These are phyloP conservation scores for Pherbina coryleti DNA, from an alignment of 2,888 invertebrate species.

Conservation along the genomic window DNA sequence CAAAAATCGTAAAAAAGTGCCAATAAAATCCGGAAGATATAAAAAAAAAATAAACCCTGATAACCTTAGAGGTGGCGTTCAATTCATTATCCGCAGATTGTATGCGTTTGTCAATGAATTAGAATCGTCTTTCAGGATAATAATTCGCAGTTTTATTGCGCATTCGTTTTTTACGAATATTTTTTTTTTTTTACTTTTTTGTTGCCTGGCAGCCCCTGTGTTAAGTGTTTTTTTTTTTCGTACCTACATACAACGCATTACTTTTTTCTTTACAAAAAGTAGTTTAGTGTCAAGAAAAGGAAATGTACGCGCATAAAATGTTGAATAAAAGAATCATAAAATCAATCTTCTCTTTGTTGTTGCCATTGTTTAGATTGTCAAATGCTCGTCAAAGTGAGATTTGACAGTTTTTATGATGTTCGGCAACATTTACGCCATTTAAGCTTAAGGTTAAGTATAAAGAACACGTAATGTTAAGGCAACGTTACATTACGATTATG, in stretches of 20 bases:
- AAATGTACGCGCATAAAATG: slow-evolving; percentile 9
- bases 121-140: slow-evolving; percentile 54
- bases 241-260: not conserved
- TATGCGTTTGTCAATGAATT: slow-evolving; percentile 59
- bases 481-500: not conserved
- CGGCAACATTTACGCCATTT: not conserved
- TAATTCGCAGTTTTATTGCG: slow-evolving; percentile 46
- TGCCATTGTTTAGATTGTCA: slow-evolving; percentile 10
- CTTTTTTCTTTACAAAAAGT: slow-evolving; percentile 4
- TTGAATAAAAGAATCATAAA: slow-evolving; percentile 27
- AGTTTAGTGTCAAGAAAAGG: slow-evolving; percentile 3
- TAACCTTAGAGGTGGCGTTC: slow-evolving; percentile 41
- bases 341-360: slow-evolving; percentile 15
- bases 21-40: slow-evolving; percentile 15
- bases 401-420: slow-evolving; percentile 23
- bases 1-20: slow-evolving; percentile 56
- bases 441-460: slow-evolving; percentile 6
- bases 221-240: not conserved
- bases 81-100: slow-evolving; percentile 51
- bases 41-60: not conserved
- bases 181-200: not conserved
- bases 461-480: slow-evolving; percentile 8
- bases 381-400: slow-evolving; percentile 18
- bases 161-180: not conserved
- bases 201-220: not conserved